phyloP scores from a whole-genome alignment of 2,888 invertebrate species.

The Xanthia togata region DNA sequence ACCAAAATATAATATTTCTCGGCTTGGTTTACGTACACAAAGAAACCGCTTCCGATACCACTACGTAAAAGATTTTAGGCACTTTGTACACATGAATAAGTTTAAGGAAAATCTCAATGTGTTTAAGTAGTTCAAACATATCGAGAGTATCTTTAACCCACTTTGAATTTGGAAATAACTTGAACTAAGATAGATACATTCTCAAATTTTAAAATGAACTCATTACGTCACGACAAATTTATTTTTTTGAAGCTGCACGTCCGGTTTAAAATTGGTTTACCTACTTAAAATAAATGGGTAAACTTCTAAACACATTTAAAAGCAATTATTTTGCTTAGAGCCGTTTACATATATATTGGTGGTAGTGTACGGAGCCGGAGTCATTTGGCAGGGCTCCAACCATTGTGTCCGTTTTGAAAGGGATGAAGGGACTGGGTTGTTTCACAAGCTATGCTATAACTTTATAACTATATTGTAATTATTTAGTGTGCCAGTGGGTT shows the following conservation, averaged over 20 bases:
- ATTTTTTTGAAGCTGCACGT: not conserved
- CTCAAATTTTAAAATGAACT: not conserved
- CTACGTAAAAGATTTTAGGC: slow-evolving; percentile 34
- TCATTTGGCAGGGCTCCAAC: slow-evolving; percentile 68
- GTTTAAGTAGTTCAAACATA: not conserved
- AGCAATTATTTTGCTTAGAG: slow-evolving; percentile 53
- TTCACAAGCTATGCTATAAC: slow-evolving; percentile 48
- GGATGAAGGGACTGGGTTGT: slow-evolving; percentile 48
- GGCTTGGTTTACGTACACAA: slow-evolving; percentile 15
- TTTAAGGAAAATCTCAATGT: not conserved
- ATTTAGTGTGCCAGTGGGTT: slow-evolving; percentile 52
- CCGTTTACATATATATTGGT: slow-evolving; percentile 48
- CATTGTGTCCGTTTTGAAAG: slow-evolving; percentile 63
- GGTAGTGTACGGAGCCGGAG: slow-evolving; percentile 31
- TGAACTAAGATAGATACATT: not conserved
- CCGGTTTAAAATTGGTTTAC: slow-evolving; percentile 3
- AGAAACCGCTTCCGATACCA: slow-evolving; percentile 32
- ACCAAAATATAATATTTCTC: slow-evolving; percentile 41
- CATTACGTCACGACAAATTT: not conserved
- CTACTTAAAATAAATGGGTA: slow-evolving; percentile 17
- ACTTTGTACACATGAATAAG: slow-evolving; percentile 18
- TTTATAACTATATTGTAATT: slow-evolving; percentile 53
- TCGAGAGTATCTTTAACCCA: not conserved
- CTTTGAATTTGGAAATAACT: not conserved
- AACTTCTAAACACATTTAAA: slow-evolving; percentile 27